phyloP scores from a whole-genome alignment of 64 coral and sea anemone genomes.

The Actinia equina region DNA sequence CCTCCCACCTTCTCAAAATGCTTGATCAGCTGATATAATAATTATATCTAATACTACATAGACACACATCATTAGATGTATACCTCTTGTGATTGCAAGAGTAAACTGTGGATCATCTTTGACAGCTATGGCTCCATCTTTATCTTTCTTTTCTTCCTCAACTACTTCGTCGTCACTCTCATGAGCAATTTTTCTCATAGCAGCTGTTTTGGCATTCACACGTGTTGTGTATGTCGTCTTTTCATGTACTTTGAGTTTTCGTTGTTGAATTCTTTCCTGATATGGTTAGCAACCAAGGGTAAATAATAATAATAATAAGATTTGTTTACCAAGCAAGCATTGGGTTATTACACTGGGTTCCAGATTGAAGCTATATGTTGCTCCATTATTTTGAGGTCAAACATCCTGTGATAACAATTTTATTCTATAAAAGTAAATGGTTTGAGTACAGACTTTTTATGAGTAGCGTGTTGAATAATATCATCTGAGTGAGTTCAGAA shows the following conservation, averaged over 20 bases:
- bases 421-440: too few relatives aligned
- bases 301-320: background rate
- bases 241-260: conserved; percentile 88
- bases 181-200: conserved; percentile 93
- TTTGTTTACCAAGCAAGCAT: too few relatives aligned
- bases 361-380: too few relatives aligned
- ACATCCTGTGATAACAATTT: too few relatives aligned
- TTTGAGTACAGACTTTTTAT: too few relatives aligned
- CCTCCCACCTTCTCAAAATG: background rate
- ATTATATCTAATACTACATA: too few relatives aligned
- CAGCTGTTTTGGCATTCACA: conserved; percentile 99
- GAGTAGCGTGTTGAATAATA: too few relatives aligned
- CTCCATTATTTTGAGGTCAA: too few relatives aligned
- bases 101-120: conserved; percentile 99
- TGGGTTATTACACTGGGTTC: too few relatives aligned
- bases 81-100: conserved; percentile 97
- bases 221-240: conserved; percentile 94
- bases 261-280: conserved; percentile 80
- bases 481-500: too few relatives aligned
- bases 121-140: conserved; percentile 90
- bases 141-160: conserved; percentile 74
- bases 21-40: too few relatives aligned
- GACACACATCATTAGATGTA: background rate
- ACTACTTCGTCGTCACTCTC: conserved; percentile 84
- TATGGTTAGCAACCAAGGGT: background rate